These are phyloP conservation scores for Hydraecia micacea DNA, from an alignment of 2,888 invertebrate genomes.

Conservation along the genomic window DNA sequence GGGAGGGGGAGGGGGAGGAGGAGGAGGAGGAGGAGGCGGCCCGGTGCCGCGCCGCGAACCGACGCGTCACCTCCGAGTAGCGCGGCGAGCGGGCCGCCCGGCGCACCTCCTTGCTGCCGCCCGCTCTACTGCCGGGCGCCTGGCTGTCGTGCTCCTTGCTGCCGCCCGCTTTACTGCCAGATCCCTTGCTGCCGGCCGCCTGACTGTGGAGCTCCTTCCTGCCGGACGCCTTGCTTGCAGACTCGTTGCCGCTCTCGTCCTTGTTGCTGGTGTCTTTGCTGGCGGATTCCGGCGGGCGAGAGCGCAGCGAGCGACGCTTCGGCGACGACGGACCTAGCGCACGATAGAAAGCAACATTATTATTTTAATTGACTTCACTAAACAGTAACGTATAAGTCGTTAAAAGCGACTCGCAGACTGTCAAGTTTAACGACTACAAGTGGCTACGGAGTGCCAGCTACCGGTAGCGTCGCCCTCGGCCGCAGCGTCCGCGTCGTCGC, in stretches of 20 bases:
- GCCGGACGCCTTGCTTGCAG: too few relatives aligned
- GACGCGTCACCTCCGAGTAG: slow-evolving; percentile 69
- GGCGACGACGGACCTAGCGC: slow-evolving; percentile 2
- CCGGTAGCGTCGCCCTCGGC: neutral
- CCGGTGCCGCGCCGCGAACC: slow-evolving; percentile 61
- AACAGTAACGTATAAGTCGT: neutral
- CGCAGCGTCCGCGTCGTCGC: neutral
- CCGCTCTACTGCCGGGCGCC: neutral
- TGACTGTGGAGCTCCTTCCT: neutral
- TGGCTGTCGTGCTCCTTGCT: neutral
- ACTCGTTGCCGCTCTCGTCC: neutral
- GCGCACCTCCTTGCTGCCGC: too few relatives aligned
- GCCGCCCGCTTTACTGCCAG: neutral
- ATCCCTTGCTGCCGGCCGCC: neutral
- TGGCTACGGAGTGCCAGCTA: neutral
- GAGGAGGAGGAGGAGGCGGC: fast-evolving
- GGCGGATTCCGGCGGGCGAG: neutral
- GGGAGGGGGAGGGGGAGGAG: fast-evolving
- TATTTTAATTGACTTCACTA: neutral
- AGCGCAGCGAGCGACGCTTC: slow-evolving; percentile 21
- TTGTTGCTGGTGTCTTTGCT: slow-evolving; percentile 11
- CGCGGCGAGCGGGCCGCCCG: slow-evolving; percentile 37
- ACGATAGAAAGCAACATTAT: neutral
- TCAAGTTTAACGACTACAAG: too few relatives aligned
- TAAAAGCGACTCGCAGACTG: neutral